phyloP scores from a whole-genome alignment of 2,888 invertebrate genomes.

The Octonoba sinensis region DNA sequence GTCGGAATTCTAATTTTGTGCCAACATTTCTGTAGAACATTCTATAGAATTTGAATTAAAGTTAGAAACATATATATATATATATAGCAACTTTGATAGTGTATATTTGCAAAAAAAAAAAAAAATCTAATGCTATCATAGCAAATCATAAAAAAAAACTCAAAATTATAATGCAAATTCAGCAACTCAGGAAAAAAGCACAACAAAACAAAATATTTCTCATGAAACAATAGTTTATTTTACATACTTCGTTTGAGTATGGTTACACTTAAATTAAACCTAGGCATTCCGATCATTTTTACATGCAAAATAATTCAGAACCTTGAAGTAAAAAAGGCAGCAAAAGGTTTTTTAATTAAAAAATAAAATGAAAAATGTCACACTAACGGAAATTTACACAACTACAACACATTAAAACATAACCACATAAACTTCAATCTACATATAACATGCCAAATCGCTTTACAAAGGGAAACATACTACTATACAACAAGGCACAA shows the following conservation, averaged over 20 bases:
- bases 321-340: conserved; percentile 10
- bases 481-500: conserved; percentile 5
- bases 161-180: too few species aligned
- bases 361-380: conserved; percentile 29
- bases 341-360: background rate
- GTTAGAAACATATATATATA: too few species aligned
- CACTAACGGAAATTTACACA: conserved; percentile 7
- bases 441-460: background rate
- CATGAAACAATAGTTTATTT: conserved; percentile 50
- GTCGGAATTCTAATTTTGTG: too few species aligned
- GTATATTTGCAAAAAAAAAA: too few species aligned
- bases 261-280: conserved; percentile 45
- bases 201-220: conserved; percentile 27
- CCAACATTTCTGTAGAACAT: too few species aligned
- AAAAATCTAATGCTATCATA: too few species aligned
- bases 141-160: too few species aligned
- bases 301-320: conserved; percentile 22
- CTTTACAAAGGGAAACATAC: background rate
- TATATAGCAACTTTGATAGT: too few species aligned
- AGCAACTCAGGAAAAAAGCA: conserved; percentile 14
- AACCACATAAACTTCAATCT: background rate
- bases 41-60: too few species aligned
- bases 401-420: conserved; percentile 8
- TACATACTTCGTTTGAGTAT: conserved; percentile 13
- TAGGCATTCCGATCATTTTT: conserved; percentile 37